Evolutionary conservation across 2,888 invertebrate species (phyloP), one percentile per base, ranked within the genome.

Genomic region (Metacarcinus magister): DNA sequence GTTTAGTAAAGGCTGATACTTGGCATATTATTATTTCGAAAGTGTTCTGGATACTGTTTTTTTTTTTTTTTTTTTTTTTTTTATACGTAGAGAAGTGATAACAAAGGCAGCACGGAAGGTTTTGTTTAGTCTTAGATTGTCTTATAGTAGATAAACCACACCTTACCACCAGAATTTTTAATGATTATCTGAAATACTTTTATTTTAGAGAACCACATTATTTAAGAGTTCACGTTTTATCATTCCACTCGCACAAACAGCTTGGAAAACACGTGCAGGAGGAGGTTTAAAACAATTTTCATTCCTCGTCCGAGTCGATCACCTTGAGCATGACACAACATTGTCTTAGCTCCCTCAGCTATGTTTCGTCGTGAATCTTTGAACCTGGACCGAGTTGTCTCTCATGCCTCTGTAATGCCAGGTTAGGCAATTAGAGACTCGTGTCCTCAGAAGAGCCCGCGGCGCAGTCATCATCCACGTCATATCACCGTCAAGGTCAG

Each of bases 401-500:
- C 13, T 87, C 39, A 28, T 87, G 39, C n/a, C 19, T n/a, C 44
- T 48, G 39, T 39, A 93, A 67, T 75, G 43, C 0, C 93, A 93
- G 93, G 93, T 93, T 67, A 67, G 19, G 67, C 93, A 93, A 67
- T 67, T 43, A 60, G 67, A 67, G 39, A 93, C 67, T 93, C 67
- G n/a, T 93, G 93, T 75, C 67, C n/a, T 93, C 93, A 67, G 67
- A 23, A 43, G 39, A 39, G 93, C 67, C 75, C 16, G n/a, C 67
- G 32, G 39, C 67, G 44, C 44, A 28, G 93, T 48, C 44, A 93
- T 67, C 93, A 93, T 67, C 67, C 39, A 75, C 43, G 43, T 32
- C 87, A 44, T 43, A 43, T 23, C 39, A 67, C 16, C 93, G 93
- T 43, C 93, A 67, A 93, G 93, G 93, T 93, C 93, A 93, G 54